Evolutionary conservation across 1,140 invertebrate species (phyloP).

Genomic region (Drosophila miranda): DNA sequence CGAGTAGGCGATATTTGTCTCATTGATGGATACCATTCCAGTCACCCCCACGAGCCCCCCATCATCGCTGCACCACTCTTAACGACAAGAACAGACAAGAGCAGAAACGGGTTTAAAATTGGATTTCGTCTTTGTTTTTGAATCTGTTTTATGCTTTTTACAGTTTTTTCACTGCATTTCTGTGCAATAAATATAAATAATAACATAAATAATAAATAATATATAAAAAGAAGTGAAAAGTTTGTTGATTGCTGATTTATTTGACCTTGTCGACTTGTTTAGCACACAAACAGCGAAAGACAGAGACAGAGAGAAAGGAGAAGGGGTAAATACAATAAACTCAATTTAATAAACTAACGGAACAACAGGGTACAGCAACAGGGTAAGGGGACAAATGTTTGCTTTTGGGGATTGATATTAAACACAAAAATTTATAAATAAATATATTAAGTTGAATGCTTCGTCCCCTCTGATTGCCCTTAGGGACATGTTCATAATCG

Average conservation of each 20-base stretch:
- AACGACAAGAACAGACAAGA: conserved; percentile 9
- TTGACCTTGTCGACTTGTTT: conserved; percentile 63
- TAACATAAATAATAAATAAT: conserved; percentile 12
- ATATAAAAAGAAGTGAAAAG: conserved; percentile 34
- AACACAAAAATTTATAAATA: conserved; percentile 22
- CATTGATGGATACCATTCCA: conserved; percentile 53
- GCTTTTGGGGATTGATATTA: conserved; percentile 12
- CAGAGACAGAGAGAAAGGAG: not conserved
- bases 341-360: conserved; percentile 37
- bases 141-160: no score
- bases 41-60: not conserved
- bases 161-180: no score
- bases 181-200: conserved; percentile 44
- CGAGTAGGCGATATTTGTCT: conserved; percentile 21
- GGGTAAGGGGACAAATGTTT: conserved; percentile 13
- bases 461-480: conserved; percentile 7
- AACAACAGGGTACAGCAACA: not conserved
- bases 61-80: not conserved
- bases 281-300: conserved; percentile 20
- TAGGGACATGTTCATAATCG: not conserved
- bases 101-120: conserved; percentile 32
- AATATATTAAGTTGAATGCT: conserved; percentile 15
- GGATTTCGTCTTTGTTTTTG: conserved; percentile 1
- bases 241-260: conserved; percentile 60
- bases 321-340: conserved; percentile 3